A percentile compares a stretch with the other conserved stretches of the same genome.
phyloP scores from a whole-genome alignment of 2,888 invertebrate species.

The Nesidiocoris tenuis region DNA sequence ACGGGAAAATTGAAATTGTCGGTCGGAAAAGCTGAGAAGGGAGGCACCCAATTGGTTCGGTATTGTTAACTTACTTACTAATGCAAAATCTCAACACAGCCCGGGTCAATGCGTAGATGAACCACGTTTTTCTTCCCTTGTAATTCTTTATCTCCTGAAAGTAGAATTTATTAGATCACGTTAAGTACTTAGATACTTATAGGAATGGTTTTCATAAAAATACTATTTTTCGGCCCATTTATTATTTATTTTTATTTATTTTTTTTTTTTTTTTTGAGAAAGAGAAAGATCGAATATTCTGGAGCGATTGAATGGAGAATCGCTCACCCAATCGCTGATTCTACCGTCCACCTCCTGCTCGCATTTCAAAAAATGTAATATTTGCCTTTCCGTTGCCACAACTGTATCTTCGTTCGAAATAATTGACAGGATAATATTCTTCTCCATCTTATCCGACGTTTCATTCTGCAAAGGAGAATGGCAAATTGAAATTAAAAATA shows the following conservation, averaged over 20 bases:
- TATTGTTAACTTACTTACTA: too few relatives aligned
- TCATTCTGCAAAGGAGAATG: slow-evolving; percentile 29
- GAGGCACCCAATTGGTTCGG: too few relatives aligned
- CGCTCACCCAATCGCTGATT: slow-evolving; percentile 43
- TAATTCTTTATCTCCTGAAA: slow-evolving; percentile 46
- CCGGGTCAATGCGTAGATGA: slow-evolving; percentile 43
- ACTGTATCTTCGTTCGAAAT: slow-evolving; percentile 43
- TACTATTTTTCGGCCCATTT: too few relatives aligned
- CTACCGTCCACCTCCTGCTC: slow-evolving; percentile 24
- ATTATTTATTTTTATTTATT: too few relatives aligned
- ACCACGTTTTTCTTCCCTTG: slow-evolving; percentile 46
- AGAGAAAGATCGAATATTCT: background rate
- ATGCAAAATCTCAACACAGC: slow-evolving; percentile 43
- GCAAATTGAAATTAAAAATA: too few relatives aligned
- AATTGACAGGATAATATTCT: slow-evolving; percentile 16
- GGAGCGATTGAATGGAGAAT: background rate
- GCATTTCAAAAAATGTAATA: slow-evolving; percentile 34
- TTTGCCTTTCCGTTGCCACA: slow-evolving; percentile 39
- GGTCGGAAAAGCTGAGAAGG: background rate
- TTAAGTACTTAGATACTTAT: too few relatives aligned
- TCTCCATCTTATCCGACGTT: slow-evolving; percentile 12
- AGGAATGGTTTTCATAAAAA: too few relatives aligned
- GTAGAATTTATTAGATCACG: background rate
- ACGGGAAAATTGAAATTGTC: background rate
- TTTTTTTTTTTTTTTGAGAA: too few relatives aligned